Evolutionary conservation across 2,888 invertebrate genomes (phyloP).

Genomic region (Hylaea fasciaria): DNA sequence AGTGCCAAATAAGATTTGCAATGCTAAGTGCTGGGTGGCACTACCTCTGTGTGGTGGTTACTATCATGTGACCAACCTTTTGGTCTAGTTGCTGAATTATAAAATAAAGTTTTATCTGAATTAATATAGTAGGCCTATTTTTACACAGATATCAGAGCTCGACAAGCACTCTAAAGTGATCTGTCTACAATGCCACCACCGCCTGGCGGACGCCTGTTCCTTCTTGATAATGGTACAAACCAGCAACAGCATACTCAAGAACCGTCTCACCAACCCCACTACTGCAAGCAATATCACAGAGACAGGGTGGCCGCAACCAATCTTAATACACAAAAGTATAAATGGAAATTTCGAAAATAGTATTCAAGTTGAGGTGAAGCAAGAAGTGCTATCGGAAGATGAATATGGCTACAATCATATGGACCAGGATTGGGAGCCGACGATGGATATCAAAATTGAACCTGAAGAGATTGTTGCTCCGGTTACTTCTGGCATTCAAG

Average conservation of each 20-base stretch:
- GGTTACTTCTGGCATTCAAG: constrained; percentile 43
- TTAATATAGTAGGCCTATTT: too few species aligned
- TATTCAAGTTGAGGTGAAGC: constrained; percentile 65
- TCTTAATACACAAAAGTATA: constrained; percentile 64
- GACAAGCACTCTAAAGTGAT: constrained; percentile 68
- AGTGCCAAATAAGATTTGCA: too few species aligned
- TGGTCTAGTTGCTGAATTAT: too few species aligned
- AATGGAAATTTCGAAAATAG: constrained; percentile 45
- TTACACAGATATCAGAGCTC: constrained; percentile 54
- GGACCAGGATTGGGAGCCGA: constrained; percentile 43
- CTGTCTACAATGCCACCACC: constrained; percentile 61
- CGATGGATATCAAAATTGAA: constrained; percentile 73
- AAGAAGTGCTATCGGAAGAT: constrained; percentile 70
- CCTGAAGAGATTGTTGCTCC: constrained; percentile 65
- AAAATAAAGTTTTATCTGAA: too few species aligned
- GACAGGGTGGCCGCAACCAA: constrained; percentile 70
- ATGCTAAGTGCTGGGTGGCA: neutral
- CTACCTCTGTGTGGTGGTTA: neutral
- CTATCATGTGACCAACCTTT: neutral
- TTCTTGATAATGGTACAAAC: constrained; percentile 58
- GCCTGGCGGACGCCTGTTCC: constrained; percentile 57
- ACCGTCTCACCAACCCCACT: neutral
- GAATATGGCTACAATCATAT: constrained; percentile 48
- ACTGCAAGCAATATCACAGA: neutral
- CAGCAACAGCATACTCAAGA: constrained; percentile 56